These are phyloP conservation scores for Helicoverpa zea DNA, from an alignment of 1,140 invertebrate genomes.

Conservation along the genomic window DNA sequence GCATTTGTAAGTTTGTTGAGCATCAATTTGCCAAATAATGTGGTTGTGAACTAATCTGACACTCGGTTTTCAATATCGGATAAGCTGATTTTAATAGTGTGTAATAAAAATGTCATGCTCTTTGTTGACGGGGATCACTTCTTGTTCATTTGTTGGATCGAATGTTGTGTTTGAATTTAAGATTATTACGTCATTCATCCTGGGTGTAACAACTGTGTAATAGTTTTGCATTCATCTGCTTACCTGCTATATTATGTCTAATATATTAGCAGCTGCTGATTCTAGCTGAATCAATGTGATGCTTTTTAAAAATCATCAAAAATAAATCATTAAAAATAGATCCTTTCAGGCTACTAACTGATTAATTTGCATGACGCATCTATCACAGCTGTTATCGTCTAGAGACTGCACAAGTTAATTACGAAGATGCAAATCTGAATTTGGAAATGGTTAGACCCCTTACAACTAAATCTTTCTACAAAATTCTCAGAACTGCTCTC, in stretches of 20 bases:
- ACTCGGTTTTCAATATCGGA: conserved; percentile 71
- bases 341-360: too few relatives aligned
- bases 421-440: too few relatives aligned
- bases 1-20: conserved; percentile 29
- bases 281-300: neutral
- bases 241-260: neutral
- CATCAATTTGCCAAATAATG: conserved; percentile 63
- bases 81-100: conserved; percentile 55
- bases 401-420: too few relatives aligned
- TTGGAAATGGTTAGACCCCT: too few relatives aligned
- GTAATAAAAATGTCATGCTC: conserved; percentile 58
- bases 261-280: neutral
- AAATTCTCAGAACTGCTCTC: too few relatives aligned
- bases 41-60: conserved; percentile 73
- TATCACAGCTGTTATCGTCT: too few relatives aligned
- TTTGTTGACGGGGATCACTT: conserved; percentile 43
- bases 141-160: conserved; percentile 1
- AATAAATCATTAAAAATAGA: too few relatives aligned
- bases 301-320: too few relatives aligned
- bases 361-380: too few relatives aligned
- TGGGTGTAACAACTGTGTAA: neutral
- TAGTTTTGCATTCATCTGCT: conserved; percentile 1
- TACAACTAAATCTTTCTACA: too few relatives aligned
- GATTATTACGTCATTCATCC: neutral
- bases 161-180: neutral